Base-by-base conservation (phyloP, 2,888 invertebrate species). In the Auanema freiburgensis region DNA sequence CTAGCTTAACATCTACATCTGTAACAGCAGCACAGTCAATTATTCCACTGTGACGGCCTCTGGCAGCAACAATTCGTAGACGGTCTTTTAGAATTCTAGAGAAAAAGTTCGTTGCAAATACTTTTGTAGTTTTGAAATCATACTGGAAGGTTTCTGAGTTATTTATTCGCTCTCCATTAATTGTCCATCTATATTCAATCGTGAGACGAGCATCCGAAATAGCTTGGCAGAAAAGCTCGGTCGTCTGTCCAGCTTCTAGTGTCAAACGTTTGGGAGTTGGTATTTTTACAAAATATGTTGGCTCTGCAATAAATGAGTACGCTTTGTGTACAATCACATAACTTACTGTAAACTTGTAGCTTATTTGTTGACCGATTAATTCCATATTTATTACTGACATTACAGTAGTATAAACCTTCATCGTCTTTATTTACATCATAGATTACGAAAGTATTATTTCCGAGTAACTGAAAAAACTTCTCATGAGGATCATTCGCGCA, bases 311-410 rank as follows among this genome's bases (percentile, higher is more conserved):
- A 24, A 51, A 43, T 53, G 11, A 52, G 42, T 33, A 33, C 8
- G 33, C 33, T 33, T 5, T 5, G 4, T 33, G 8, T 33, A 33
- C 8, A 8, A 46, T n/a, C 8, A 57, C 49, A 53, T 18, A 12
- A 69, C 79, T 62, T 59, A 83, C 83, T 77, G 74, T 77, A 83
- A 8, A 84, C 80, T 65, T 78, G 68, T n/a, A 83, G 68, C 14
- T 65, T 69, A 55, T 80, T 80, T 16, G 71, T 71, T 8, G 84
- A 82, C 59, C 81, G 59, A 57, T 83, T 81, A 42, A 83, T 70
- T 8, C 83, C 83, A 55, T 83, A 83, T 58, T 81, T 81, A 65
- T 83, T 83, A 65, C 74, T 73, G 4, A 82, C 83, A 65, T 83
- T 84, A 57, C 83, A 83, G 61, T 81, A 83, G 66, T 82, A 83